phyloP scores from a whole-genome alignment of 2,888 invertebrate species.

The Acleris laterana region DNA sequence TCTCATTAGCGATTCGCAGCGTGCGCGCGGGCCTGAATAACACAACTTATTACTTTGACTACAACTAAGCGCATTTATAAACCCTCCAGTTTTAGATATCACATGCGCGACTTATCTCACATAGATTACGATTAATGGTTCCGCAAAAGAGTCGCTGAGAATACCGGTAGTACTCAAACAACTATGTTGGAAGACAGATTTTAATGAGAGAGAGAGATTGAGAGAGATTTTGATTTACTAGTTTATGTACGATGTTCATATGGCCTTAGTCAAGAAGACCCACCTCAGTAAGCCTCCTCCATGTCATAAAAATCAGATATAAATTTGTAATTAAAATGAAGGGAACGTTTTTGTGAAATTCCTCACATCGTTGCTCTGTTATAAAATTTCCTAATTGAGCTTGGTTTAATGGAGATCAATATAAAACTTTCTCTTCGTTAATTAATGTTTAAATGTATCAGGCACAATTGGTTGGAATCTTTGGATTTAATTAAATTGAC shows the following conservation, averaged over 20 bases:
- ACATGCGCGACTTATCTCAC: conserved; percentile 59
- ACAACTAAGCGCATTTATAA: conserved; percentile 67
- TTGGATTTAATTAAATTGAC: conserved; percentile 10
- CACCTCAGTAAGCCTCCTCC: too few relatives aligned
- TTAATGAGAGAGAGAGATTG: too few relatives aligned
- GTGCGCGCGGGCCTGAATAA: conserved; percentile 67
- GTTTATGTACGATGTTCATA: too few relatives aligned
- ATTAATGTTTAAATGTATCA: conserved; percentile 9
- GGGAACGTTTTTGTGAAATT: conserved; percentile 17
- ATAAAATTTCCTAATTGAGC: conserved; percentile 14
- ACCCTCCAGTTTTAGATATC: conserved; percentile 58
- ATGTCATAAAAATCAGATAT: too few relatives aligned
- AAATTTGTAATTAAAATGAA: neutral
- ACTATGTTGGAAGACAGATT: neutral
- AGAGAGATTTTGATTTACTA: conserved; percentile 2
- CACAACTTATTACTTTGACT: conserved; percentile 81
- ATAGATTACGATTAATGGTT: conserved; percentile 57
- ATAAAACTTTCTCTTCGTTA: conserved; percentile 28
- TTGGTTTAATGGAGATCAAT: conserved; percentile 16
- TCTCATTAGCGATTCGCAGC: conserved; percentile 78
- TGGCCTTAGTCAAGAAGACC: too few relatives aligned
- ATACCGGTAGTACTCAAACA: conserved; percentile 4
- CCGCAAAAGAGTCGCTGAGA: conserved; percentile 44
- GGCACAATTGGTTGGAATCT: conserved; percentile 1
- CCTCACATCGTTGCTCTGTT: neutral